Percentiles rank a stretch among this genome's conserved stretches.
Evolutionary conservation across 92 coral and sea anemone genomes (phyloP).

Genomic region (Epizoanthus rinbou): DNA sequence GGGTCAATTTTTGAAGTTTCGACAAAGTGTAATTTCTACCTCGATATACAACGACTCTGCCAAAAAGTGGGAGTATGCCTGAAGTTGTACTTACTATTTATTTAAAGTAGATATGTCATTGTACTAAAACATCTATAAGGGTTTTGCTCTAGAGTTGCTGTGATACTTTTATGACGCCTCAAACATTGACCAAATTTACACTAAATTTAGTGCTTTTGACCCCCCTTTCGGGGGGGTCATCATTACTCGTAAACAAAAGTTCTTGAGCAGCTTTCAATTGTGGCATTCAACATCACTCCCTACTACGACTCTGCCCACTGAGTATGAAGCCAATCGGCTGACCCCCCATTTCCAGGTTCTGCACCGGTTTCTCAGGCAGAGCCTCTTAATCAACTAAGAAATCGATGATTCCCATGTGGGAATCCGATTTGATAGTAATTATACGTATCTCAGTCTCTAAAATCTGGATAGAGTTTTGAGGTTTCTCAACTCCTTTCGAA

Average conservation of each 20-base stretch:
- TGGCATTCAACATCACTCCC: slow-evolving; percentile 17
- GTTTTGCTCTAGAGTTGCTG: slow-evolving; percentile 27
- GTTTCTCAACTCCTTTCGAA: too few species aligned
- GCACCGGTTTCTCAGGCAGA: slow-evolving; percentile 5
- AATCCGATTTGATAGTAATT: too few species aligned
- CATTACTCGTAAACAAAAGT: slow-evolving; percentile 24
- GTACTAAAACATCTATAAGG: slow-evolving; percentile 16
- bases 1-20: slow-evolving; percentile 18
- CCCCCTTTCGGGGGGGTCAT: slow-evolving; percentile 17
- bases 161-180: slow-evolving; percentile 18
- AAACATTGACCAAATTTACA: slow-evolving; percentile 18
- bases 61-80: slow-evolving; percentile 18
- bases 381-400: too few species aligned
- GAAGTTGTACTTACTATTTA: slow-evolving; percentile 26
- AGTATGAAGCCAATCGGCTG: slow-evolving; percentile 28
- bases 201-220: slow-evolving; percentile 23
- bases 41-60: slow-evolving; percentile 11
- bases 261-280: slow-evolving; percentile 8
- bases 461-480: too few species aligned
- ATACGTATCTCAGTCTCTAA: too few species aligned
- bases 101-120: slow-evolving; percentile 29
- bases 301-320: slow-evolving; percentile 13
- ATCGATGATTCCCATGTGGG: too few species aligned
- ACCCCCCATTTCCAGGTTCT: slow-evolving; percentile 19
- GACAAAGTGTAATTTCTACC: slow-evolving; percentile 26